phyloP scores from a whole-genome alignment of 2,888 invertebrate species.

The Campoletis raptor region DNA sequence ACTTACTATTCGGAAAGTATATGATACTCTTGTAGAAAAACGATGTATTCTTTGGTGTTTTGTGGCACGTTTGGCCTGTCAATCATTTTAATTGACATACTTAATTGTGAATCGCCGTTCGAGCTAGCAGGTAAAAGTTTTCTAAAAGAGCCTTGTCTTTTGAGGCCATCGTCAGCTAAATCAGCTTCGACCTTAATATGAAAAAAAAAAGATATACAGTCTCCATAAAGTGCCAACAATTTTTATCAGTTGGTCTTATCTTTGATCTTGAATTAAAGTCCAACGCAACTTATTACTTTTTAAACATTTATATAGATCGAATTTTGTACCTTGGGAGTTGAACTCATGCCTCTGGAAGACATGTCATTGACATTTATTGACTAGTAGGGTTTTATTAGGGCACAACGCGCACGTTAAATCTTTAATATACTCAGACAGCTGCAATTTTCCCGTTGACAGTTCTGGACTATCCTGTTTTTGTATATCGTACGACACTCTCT shows the following conservation, averaged over 20 bases:
- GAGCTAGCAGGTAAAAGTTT: constrained; percentile 86
- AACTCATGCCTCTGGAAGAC: constrained; percentile 59
- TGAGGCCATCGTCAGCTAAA: constrained; percentile 82
- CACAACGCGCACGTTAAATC: constrained; percentile 32
- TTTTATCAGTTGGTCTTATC: constrained; percentile 14
- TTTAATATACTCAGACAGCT: constrained; percentile 35
- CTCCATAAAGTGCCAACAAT: background rate
- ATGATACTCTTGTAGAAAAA: constrained; percentile 95
- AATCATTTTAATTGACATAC: constrained; percentile 87
- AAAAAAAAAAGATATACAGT: background rate
- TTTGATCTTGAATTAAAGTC: constrained; percentile 15
- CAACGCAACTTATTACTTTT: background rate
- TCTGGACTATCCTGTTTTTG: constrained; percentile 51
- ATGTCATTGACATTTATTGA: constrained; percentile 58
- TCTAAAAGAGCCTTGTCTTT: constrained; percentile 87
- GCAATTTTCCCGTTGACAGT: constrained; percentile 49
- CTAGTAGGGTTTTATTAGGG: constrained; percentile 26
- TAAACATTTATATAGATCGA: background rate
- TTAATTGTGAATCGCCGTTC: constrained; percentile 86
- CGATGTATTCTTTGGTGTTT: constrained; percentile 89
- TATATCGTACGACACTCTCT: constrained; percentile 29
- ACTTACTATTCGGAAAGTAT: constrained; percentile 95
- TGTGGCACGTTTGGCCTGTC: constrained; percentile 85
- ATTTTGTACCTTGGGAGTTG: constrained; percentile 58
- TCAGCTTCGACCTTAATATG: constrained; percentile 77